phyloP scores from a whole-genome alignment of 2,888 invertebrate species.

The Cosmia trapezina region DNA sequence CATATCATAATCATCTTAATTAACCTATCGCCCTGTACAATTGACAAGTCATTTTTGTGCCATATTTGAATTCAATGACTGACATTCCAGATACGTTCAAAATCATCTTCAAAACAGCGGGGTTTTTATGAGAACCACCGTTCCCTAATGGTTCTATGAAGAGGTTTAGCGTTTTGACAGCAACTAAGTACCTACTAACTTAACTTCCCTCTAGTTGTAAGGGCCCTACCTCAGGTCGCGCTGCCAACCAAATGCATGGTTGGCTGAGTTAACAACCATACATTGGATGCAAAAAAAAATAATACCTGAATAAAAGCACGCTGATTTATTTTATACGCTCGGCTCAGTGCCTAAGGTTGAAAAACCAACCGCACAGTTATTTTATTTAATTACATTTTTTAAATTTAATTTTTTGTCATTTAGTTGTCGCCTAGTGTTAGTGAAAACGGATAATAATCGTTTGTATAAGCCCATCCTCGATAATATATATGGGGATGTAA shows the following conservation, averaged over 20 bases:
- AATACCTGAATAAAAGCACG: background rate
- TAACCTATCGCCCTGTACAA: constrained; percentile 20
- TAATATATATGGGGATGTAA: background rate
- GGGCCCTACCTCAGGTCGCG: background rate
- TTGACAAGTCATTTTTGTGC: constrained; percentile 7
- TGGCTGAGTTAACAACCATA: background rate
- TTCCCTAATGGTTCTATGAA: no score
- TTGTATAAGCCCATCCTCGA: background rate
- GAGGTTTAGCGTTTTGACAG: no score
- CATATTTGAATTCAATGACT: background rate
- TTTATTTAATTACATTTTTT: no score
- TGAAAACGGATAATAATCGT: background rate
- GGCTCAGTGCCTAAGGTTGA: background rate
- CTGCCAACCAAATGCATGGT: background rate
- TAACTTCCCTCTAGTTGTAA: background rate
- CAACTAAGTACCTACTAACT: background rate
- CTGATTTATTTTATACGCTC: background rate
- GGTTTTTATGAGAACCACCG: background rate
- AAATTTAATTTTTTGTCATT: background rate
- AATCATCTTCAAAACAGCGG: background rate
- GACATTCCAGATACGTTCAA: background rate
- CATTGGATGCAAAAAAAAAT: background rate
- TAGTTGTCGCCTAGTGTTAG: background rate
- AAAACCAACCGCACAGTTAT: background rate
- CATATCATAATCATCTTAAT: background rate